phyloP scores from a whole-genome alignment of 2,113 vertebrate genomes.

The Bungarus multicinctus region DNA sequence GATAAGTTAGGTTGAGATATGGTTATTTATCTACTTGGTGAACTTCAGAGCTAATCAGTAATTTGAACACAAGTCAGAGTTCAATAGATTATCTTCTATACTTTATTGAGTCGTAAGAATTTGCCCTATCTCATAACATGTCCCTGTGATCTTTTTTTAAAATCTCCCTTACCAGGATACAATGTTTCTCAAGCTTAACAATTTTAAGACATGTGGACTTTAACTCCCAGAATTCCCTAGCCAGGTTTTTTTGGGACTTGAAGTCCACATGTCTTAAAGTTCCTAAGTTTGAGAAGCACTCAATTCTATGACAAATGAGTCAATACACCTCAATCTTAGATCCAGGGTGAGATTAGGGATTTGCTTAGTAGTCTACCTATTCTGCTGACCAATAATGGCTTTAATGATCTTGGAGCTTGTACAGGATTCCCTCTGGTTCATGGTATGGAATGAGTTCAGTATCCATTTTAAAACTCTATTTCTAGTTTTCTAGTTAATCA shows the following conservation, averaged over 20 bases:
- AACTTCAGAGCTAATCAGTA: neutral
- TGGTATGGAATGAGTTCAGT: neutral
- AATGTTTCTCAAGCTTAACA: neutral
- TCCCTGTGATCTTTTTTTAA: neutral
- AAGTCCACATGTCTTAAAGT: neutral
- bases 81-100: neutral
- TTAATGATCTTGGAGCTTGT: neutral
- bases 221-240: too few species aligned
- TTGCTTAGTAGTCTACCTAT: neutral
- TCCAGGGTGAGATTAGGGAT: neutral
- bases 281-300: neutral
- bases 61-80: neutral
- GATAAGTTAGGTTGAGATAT: neutral
- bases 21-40: neutral
- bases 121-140: neutral
- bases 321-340: neutral
- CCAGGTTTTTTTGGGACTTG: neutral
- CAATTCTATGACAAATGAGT: neutral
- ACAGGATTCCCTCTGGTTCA: neutral
- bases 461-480: neutral
- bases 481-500: neutral
- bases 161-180: neutral
- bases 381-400: neutral
- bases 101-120: neutral
- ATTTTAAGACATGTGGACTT: neutral